Conservation (phyloP, 2,113 vertebrate genomes). For the Ceyx margarethae region DNA sequence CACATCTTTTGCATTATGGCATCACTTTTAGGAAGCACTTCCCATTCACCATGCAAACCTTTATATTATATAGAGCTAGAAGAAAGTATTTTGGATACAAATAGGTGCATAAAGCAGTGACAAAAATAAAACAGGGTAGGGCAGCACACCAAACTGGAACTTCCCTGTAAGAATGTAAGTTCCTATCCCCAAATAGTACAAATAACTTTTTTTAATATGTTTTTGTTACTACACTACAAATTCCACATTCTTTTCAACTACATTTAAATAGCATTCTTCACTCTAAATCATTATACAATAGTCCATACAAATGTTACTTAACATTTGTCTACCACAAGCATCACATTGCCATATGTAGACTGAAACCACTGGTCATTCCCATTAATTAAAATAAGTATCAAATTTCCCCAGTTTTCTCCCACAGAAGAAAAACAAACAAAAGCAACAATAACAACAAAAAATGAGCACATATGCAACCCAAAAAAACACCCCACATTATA, state of each 20-base stretch:
- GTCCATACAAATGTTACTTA: not conserved
- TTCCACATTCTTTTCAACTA: not conserved
- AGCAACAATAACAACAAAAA: not conserved
- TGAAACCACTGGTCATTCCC: not conserved
- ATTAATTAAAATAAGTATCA: not conserved
- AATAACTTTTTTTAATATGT: not conserved
- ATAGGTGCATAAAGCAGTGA: not conserved
- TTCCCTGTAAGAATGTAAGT: not conserved
- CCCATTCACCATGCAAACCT: not conserved
- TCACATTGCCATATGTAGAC: not conserved
- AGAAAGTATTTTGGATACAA: not conserved
- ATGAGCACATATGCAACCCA: too few relatives aligned
- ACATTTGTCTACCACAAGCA: not conserved
- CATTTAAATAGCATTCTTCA: not conserved
- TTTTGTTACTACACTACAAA: not conserved
- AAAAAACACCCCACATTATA: too few relatives aligned
- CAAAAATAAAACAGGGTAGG: not conserved
- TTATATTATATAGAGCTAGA: not conserved
- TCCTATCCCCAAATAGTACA: not conserved
- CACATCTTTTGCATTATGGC: not conserved
- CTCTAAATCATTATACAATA: not conserved
- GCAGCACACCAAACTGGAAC: not conserved
- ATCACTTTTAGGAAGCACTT: not conserved
- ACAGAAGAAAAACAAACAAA: not conserved
- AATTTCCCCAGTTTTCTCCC: too few relatives aligned